Percentiles rank a stretch among this genome's conserved stretches.
Conservation (phyloP, 2,113 vertebrate genomes). For the Hippolais icterina region DNA sequence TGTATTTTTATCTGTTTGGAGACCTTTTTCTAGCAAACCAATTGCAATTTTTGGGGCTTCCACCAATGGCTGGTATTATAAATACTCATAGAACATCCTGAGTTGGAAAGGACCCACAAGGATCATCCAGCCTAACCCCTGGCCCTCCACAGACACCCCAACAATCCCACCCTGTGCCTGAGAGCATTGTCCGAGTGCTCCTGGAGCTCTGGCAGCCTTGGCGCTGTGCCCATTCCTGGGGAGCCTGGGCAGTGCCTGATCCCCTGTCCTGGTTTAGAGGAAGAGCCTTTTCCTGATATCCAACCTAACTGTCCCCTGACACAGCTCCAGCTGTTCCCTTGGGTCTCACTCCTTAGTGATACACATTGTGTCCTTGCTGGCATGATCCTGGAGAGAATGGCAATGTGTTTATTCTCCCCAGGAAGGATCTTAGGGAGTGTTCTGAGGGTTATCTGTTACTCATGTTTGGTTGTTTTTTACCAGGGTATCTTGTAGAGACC, state of each 20-base stretch:
- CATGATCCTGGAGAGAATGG: neutral
- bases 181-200: neutral
- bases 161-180: neutral
- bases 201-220: neutral
- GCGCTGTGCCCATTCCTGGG: neutral
- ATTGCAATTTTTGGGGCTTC: neutral
- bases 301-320: neutral
- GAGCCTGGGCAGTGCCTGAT: neutral
- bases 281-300: neutral
- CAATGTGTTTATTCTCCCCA: neutral
- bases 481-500: conserved; percentile 45
- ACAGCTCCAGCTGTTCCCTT: neutral
- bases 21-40: neutral
- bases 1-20: neutral
- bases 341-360: neutral
- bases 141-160: neutral
- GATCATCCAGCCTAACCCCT: neutral
- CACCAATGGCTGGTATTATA: neutral
- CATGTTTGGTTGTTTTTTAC: neutral
- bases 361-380: neutral
- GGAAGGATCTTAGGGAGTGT: neutral
- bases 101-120: neutral
- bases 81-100: neutral
- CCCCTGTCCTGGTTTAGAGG: no score
- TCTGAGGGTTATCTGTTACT: neutral